These are phyloP conservation scores for Sebastes glaucus DNA, from an alignment of 2,797 vertebrate genomes.

Conservation along the genomic window DNA sequence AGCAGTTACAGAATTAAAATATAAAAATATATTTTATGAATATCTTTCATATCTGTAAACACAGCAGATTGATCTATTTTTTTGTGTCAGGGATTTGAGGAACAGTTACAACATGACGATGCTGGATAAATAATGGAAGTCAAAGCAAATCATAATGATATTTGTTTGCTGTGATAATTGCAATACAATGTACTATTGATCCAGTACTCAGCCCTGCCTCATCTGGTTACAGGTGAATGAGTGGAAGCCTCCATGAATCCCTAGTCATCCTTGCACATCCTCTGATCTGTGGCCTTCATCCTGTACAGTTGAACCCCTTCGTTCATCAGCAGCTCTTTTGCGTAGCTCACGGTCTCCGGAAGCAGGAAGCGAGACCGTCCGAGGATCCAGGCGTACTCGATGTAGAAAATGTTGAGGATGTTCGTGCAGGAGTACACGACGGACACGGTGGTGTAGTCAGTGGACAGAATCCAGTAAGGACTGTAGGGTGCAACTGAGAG, in stretches of 20 bases:
- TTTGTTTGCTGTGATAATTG: not conserved
- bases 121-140: not conserved
- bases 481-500: slow-evolving; percentile 79
- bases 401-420: slow-evolving; percentile 75
- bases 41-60: not conserved
- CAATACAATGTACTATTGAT: not conserved
- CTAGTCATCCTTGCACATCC: slow-evolving; percentile 66
- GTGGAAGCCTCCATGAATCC: not conserved
- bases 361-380: slow-evolving; percentile 72
- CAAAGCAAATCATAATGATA: not conserved
- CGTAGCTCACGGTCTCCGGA: slow-evolving; percentile 43
- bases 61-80: not conserved
- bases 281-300: slow-evolving; percentile 79
- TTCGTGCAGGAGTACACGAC: slow-evolving; percentile 83
- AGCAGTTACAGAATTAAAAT: not conserved
- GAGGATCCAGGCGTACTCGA: slow-evolving; percentile 83
- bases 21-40: not conserved
- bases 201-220: not conserved
- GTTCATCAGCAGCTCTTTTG: slow-evolving; percentile 62
- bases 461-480: slow-evolving; percentile 81
- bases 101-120: not conserved
- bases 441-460: slow-evolving; percentile 75
- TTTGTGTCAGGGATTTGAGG: not conserved
- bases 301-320: slow-evolving; percentile 72
- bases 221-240: not conserved